Evolutionary conservation across 64 coral and sea anemone genomes (phyloP).

Genomic region (Pachyseris speciosa): DNA sequence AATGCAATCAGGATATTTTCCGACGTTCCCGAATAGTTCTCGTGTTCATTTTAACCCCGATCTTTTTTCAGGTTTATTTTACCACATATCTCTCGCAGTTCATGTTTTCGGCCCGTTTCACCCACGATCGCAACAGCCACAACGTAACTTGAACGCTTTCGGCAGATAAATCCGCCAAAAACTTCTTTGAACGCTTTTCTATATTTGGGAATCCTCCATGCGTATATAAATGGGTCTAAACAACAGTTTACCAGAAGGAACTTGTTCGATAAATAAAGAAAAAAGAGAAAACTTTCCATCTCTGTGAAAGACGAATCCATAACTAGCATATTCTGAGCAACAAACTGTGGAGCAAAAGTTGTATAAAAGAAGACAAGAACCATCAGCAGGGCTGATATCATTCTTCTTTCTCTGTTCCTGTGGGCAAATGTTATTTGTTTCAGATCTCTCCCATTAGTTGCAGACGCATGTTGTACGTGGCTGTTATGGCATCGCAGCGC

Average conservation of each 20-base stretch:
- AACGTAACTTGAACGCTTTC: neutral
- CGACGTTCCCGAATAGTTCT: too few species aligned
- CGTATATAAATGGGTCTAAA: neutral
- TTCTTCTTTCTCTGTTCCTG: neutral
- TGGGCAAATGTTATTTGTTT: neutral
- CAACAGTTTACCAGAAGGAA: neutral
- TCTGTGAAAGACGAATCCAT: neutral
- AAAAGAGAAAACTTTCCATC: neutral
- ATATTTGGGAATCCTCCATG: neutral
- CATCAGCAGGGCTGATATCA: neutral
- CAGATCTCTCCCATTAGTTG: neutral
- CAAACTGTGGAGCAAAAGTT: neutral
- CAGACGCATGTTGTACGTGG: neutral
- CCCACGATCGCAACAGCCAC: neutral
- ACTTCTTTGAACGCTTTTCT: neutral
- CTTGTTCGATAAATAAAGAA: neutral
- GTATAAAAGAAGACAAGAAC: neutral
- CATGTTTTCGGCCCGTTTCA: too few species aligned
- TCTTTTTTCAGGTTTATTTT: too few species aligned
- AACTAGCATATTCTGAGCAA: neutral
- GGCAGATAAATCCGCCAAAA: neutral
- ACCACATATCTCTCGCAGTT: too few species aligned
- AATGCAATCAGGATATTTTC: too few species aligned
- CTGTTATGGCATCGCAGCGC: constrained; percentile 3
- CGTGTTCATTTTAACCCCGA: too few species aligned